A percentile compares a stretch with the other conserved stretches of the same genome.
phyloP scores from a whole-genome alignment of 2,113 vertebrate genomes.

The Thalassoma bifasciatum region DNA sequence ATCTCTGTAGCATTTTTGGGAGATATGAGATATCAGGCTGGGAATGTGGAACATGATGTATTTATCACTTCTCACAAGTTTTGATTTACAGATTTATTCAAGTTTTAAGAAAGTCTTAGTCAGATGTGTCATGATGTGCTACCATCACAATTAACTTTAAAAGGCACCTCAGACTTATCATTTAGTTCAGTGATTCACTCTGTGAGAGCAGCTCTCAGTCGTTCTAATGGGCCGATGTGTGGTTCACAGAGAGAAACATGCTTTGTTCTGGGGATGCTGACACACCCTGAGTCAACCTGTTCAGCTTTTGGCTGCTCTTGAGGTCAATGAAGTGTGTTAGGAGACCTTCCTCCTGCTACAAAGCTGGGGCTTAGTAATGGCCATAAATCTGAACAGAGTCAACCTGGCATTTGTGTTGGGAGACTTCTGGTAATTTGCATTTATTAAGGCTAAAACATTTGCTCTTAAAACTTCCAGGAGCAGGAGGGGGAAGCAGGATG shows the following conservation, averaged over 20 bases:
- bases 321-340: slow-evolving; percentile 11
- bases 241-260: not conserved
- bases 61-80: too few relatives aligned
- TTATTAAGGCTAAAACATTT: not conserved
- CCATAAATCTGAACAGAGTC: not conserved
- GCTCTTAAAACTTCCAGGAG: not conserved
- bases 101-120: too few relatives aligned
- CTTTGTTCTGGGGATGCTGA: slow-evolving; percentile 30
- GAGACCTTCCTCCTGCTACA: slow-evolving; percentile 3
- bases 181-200: slow-evolving; percentile 1
- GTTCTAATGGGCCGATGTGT: not conserved
- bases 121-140: not conserved
- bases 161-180: not conserved
- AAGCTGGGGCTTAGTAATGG: not conserved
- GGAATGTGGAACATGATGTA: too few relatives aligned
- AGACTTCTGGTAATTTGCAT: not conserved
- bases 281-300: slow-evolving; percentile 52
- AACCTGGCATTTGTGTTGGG: not conserved
- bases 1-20: too few relatives aligned
- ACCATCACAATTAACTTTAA: not conserved
- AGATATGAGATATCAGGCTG: too few relatives aligned
- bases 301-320: not conserved
- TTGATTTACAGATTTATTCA: too few relatives aligned
- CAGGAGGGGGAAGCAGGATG: not conserved
- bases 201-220: slow-evolving; percentile 7